Evolutionary conservation across 2,113 vertebrate genomes (phyloP), one percentile per base, ranked within the genome.

Genomic region (Delphinapterus leucas): DNA sequence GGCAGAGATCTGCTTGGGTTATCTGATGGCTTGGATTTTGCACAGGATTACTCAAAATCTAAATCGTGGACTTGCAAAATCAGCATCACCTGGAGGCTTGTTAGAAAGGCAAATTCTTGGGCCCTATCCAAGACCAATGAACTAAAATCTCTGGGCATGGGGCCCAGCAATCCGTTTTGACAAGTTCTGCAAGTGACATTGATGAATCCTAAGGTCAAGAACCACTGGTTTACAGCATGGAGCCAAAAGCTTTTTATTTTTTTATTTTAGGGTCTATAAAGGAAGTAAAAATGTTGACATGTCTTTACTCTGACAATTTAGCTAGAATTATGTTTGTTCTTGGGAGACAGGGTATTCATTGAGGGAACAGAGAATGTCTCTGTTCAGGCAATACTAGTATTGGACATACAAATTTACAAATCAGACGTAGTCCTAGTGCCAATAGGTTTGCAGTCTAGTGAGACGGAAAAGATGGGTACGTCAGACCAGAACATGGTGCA

Each of bases 31-130:
- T 61, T 53, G 49, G 49, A 55, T 61, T 68, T 55, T 76, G 60
- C 21, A 23, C 26, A 67, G 14, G 12, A 28, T 77, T 93, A 15
- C 67, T 94, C 33, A 60, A 47, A 91, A 60, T 33, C 23, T 67
- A 58, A 58, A 41, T 82, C 4, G 31, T 65, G 60, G 41, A 47
- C 80, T 63, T 86, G 49, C 9, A 84, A 65, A 28, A 25, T 47
- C 5, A 26, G 8, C 18, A 41, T 93, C 44, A 92, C 3, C 12
- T 47, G 31, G 49, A 49, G 26, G 33, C n/a, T 71, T 83, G 41
- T 76, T 93, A 89, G 55, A 92, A 94, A 95, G 70, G 77, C 70
- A 70, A 84, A 84, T 60, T 96, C 55, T 70, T 38, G 31, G 67
- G 33, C 15, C 63, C 63, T 33, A 44, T 13, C 20, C 20, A 18